These are phyloP conservation scores for Philaethria dido DNA, from an alignment of 2,888 invertebrate genomes.

Conservation along the genomic window DNA sequence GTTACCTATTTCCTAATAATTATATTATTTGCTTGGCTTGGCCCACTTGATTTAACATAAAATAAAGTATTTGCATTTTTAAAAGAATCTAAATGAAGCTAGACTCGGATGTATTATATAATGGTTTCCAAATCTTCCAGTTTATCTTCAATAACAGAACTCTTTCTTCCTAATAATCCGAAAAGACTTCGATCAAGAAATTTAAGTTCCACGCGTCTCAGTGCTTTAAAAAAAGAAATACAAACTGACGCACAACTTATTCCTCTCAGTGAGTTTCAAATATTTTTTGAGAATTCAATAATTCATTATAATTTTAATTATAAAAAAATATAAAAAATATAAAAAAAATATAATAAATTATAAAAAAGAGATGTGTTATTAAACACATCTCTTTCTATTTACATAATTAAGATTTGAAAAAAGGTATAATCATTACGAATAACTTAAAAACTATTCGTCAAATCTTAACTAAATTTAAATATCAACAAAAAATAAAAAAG, in stretches of 20 bases:
- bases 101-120: background rate
- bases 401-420: no score
- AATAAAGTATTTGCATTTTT: background rate
- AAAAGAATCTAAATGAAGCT: background rate
- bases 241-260: slow-evolving; percentile 82
- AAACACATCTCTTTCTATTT: no score
- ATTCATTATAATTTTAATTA: no score
- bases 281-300: no score
- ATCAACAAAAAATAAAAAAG: no score
- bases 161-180: slow-evolving; percentile 71
- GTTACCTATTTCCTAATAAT: background rate
- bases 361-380: no score
- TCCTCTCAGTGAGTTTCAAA: slow-evolving; percentile 70
- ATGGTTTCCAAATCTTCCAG: slow-evolving; percentile 63
- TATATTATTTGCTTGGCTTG: no score
- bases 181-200: slow-evolving; percentile 63
- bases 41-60: slow-evolving; percentile 38
- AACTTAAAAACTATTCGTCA: no score
- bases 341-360: no score
- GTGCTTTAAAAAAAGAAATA: slow-evolving; percentile 83
- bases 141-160: slow-evolving; percentile 66
- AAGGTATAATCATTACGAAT: no score
- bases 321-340: no score
- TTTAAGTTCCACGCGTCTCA: slow-evolving; percentile 77
- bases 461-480: no score